phyloP scores from a whole-genome alignment of 2,797 vertebrate species.

The Carduelis carduelis region DNA sequence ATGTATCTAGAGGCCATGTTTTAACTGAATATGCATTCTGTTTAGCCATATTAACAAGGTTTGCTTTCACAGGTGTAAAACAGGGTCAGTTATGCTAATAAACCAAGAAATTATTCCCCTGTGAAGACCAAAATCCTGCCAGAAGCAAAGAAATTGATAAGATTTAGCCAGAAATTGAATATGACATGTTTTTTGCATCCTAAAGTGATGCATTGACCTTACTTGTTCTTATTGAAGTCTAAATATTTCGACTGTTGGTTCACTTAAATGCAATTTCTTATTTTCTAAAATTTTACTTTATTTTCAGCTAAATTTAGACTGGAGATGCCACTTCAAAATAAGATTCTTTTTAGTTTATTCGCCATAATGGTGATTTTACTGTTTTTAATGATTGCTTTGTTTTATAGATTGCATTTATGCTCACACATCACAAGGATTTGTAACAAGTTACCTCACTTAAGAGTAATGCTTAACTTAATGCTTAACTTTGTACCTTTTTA shows the following conservation, averaged over 20 bases:
- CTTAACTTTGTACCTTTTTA: slow-evolving; percentile 1
- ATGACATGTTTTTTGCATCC: background rate
- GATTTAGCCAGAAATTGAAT: background rate
- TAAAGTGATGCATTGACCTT: background rate
- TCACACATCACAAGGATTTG: background rate
- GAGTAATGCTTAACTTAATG: background rate
- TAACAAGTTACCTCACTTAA: background rate
- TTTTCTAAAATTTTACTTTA: background rate
- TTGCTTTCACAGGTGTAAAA: background rate
- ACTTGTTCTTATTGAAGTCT: background rate
- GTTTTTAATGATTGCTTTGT: background rate
- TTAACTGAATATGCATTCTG: background rate
- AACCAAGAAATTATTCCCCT: background rate
- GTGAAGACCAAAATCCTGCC: background rate
- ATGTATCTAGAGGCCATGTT: background rate
- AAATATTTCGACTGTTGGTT: background rate
- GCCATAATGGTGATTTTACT: background rate
- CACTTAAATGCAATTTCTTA: background rate
- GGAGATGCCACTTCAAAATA: background rate
- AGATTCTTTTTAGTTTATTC: background rate
- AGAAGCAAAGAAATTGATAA: background rate
- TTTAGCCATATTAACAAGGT: background rate
- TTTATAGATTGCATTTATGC: background rate
- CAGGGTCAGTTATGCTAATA: slow-evolving; percentile 2
- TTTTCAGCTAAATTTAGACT: background rate